A percentile compares a stretch with the other conserved stretches of the same genome.
Evolutionary conservation across 2,113 vertebrate genomes (phyloP).

Genomic region (Smithornis capensis): DNA sequence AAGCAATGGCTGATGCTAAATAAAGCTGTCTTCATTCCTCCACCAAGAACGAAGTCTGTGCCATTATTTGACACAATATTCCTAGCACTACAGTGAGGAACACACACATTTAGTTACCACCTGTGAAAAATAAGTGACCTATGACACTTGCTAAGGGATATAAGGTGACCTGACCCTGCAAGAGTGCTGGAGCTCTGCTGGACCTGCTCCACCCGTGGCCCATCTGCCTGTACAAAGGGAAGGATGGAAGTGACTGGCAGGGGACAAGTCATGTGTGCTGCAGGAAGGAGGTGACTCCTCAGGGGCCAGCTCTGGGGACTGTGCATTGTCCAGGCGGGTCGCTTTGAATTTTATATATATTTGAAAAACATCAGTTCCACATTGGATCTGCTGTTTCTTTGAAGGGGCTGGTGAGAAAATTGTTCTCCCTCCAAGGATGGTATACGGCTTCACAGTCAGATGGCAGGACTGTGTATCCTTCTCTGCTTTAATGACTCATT

Average conservation of each 20-base stretch:
- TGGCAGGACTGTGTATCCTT: neutral
- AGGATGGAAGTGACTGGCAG: neutral
- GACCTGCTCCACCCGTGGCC: neutral
- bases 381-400: neutral
- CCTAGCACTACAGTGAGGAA: neutral
- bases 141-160: neutral
- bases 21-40: too few species aligned
- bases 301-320: neutral
- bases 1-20: too few species aligned
- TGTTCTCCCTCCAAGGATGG: rapidly evolving
- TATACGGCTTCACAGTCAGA: neutral
- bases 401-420: neutral
- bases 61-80: too few species aligned
- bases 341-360: neutral
- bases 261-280: rapidly evolving
- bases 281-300: neutral
- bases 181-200: rapidly evolving
- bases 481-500: neutral
- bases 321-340: rapidly evolving
- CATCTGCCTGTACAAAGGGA: neutral
- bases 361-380: neutral
- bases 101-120: neutral
- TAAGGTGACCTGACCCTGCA: neutral
- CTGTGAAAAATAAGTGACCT: neutral
- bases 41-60: too few species aligned